Base-by-base conservation (phyloP, 1,140 invertebrate genomes). In the Micrasema minimum region DNA sequence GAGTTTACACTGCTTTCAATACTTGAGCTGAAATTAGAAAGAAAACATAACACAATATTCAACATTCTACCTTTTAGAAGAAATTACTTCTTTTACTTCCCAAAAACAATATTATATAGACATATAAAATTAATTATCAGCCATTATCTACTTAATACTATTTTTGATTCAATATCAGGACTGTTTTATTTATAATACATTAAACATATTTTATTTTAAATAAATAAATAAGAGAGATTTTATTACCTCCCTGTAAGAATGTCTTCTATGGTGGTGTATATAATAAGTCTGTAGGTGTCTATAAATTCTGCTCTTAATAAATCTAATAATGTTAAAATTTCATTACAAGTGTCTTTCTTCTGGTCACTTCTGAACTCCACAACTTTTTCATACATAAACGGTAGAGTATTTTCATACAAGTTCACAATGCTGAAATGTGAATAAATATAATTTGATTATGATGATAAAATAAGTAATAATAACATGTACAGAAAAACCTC, bases 321-420 rank as follows among this genome's bases (percentile, higher is more conserved):
- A 73, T 90, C 84, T 43, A 85, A 76, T 64, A 80, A 72, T 0
- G 66, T 67, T 26, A 80, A 79, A 0, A 81, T 75, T 61, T 81
- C 78, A 0, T 77, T 71, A 16, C 51, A 77, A 14, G 43, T 26
- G 1, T 78, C 70, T 41, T 76, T 78, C 0, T 76, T 78, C 16
- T 76, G 66, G 23, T 81, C 78, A 0, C 75, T 79, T 31, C 26
- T 7, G 0, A 80, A 50, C 55, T 82, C 81, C 57, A 78, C 71
- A 16, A 90, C 78, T 50, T 83, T 87, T 76, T 87, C 86, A 77
- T 90, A 90, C 65, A 91, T 79, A 72, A 85, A 79, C 23, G 89
- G 88, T 65, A 92, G 81, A 2, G 85, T 87, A 75, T 86, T 85
- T 59, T 88, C 86, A 79, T 91, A 92, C 43, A 90, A 80, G 67